phyloP scores from a whole-genome alignment of 2,888 invertebrate species.

The Noctua comes region DNA sequence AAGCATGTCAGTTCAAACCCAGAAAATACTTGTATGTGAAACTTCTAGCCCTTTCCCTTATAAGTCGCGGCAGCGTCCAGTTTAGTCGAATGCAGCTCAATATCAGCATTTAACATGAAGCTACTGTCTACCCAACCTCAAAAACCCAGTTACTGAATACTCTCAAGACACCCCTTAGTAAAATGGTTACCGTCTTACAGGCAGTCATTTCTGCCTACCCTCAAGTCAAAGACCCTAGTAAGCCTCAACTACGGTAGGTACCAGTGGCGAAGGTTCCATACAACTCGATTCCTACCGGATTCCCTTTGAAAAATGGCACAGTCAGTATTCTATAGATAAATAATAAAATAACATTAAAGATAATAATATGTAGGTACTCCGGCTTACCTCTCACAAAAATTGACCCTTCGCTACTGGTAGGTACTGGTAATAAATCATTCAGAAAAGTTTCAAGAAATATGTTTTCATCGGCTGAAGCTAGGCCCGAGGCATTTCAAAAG shows the following conservation, averaged over 20 bases:
- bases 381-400: too few species aligned
- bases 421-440: neutral
- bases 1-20: too few species aligned
- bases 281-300: too few species aligned
- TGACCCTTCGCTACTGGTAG: neutral
- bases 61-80: too few species aligned
- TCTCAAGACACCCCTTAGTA: neutral
- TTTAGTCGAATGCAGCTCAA: too few species aligned
- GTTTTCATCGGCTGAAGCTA: neutral
- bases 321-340: too few species aligned
- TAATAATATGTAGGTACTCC: too few species aligned
- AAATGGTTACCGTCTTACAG: neutral
- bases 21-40: neutral
- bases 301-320: too few species aligned
- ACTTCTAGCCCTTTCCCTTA: too few species aligned
- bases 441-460: conserved; percentile 3
- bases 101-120: too few species aligned
- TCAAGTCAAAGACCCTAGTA: neutral
- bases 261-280: too few species aligned
- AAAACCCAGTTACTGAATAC: neutral
- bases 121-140: neutral
- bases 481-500: conserved; percentile 13
- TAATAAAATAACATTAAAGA: too few species aligned
- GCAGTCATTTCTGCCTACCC: neutral
- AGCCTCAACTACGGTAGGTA: neutral